Percentiles rank a stretch among this genome's conserved stretches.
Evolutionary conservation across 92 coral and sea anemone genomes (phyloP).

Genomic region (Heliopora coerulea): DNA sequence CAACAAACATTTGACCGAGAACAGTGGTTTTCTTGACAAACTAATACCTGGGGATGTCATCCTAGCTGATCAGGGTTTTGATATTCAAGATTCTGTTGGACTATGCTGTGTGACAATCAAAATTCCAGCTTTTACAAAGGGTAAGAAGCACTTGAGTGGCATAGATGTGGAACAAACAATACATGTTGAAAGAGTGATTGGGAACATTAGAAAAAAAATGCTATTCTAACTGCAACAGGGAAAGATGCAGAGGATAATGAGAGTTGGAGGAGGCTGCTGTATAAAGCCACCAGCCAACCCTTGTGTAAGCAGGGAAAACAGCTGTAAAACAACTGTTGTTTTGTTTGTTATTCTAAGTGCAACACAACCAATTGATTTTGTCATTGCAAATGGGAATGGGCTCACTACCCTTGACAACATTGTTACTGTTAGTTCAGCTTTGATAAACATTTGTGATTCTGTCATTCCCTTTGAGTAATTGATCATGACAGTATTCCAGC

Average conservation of each 20-base stretch:
- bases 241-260: too few relatives aligned
- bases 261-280: too few relatives aligned
- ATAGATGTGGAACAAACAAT: background rate
- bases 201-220: conserved; percentile 56
- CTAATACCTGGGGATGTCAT: conserved; percentile 50
- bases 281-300: too few relatives aligned
- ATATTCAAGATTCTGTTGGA: conserved; percentile 53
- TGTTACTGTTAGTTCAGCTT: conserved; percentile 60
- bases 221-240: too few relatives aligned
- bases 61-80: conserved; percentile 53
- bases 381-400: conserved; percentile 46
- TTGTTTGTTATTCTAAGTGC: conserved; percentile 49
- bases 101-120: conserved; percentile 46
- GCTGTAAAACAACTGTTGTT: too few relatives aligned
- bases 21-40: conserved; percentile 48
- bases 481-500: too few relatives aligned
- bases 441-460: conserved; percentile 56
- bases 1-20: conserved; percentile 50
- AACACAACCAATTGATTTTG: conserved; percentile 61
- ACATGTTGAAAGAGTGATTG: conserved; percentile 16
- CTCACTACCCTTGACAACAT: conserved; percentile 56
- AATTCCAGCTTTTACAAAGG: conserved; percentile 52
- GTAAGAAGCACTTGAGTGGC: conserved; percentile 44
- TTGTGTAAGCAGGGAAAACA: too few relatives aligned
- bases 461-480: conserved; percentile 28